These are phyloP conservation scores for Acrossocheilus fasciatus DNA, from an alignment of 2,797 vertebrate species.

Conservation along the genomic window DNA sequence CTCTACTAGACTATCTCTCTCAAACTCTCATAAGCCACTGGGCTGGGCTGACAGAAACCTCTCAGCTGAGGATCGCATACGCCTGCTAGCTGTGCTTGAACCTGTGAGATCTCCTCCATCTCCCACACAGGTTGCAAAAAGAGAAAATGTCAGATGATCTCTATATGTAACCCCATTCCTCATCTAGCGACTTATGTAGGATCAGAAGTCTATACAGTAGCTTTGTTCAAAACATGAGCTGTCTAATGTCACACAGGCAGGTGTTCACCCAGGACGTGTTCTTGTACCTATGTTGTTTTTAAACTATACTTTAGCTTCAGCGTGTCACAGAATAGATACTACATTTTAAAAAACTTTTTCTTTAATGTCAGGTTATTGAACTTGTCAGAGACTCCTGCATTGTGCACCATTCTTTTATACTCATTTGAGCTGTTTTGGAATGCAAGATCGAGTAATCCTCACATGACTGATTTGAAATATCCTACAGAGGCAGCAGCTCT, in stretches of 20 bases:
- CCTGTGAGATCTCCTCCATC: constrained; percentile 24
- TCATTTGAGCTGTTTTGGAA: not conserved
- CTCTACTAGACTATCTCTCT: constrained; percentile 10
- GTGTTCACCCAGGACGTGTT: not conserved
- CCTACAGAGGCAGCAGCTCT: not conserved
- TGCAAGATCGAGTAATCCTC: not conserved
- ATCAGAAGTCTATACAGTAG: not conserved
- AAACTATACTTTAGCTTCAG: not conserved
- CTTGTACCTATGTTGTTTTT: not conserved
- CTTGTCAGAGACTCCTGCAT: not conserved
- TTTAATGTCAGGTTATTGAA: not conserved
- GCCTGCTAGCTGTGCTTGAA: constrained; percentile 48
- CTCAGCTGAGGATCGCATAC: constrained; percentile 32
- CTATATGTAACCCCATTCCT: constrained; percentile 11
- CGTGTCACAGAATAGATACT: not conserved
- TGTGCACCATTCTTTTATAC: not conserved
- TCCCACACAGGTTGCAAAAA: constrained; percentile 6
- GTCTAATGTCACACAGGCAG: not conserved
- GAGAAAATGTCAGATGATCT: not conserved
- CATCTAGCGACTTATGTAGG: not conserved
- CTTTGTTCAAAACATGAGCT: constrained; percentile 14
- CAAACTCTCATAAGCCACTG: constrained; percentile 24
- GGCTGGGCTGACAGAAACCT: constrained; percentile 10
- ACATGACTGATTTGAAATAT: not conserved
- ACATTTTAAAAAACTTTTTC: not conserved